Evolutionary conservation across 2,797 vertebrate species (phyloP).

Genomic region (Peromyscus nudipes): DNA sequence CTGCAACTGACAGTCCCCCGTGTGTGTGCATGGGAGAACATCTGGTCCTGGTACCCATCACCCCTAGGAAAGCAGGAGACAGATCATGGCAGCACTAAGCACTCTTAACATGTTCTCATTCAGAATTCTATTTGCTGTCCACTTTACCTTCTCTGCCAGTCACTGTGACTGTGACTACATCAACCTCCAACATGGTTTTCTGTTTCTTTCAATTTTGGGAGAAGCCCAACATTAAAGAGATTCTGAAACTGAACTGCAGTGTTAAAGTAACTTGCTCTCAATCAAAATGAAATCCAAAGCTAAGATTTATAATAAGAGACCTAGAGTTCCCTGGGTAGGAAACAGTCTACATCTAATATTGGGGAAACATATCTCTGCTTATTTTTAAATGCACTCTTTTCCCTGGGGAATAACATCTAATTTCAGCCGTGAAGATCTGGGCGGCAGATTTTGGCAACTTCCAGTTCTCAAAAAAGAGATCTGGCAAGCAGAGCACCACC

Average conservation of each 20-base stretch:
- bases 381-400: conserved; percentile 66
- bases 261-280: background rate
- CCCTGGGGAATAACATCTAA: conserved; percentile 54
- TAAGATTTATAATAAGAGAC: conserved; percentile 41
- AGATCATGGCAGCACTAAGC: conserved; percentile 1
- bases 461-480: conserved; percentile 63
- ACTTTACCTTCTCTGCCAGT: conserved; percentile 48
- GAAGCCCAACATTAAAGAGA: conserved; percentile 7
- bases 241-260: conserved; percentile 6
- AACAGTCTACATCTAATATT: conserved; percentile 64
- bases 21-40: background rate
- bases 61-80: background rate
- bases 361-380: conserved; percentile 37
- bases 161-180: background rate
- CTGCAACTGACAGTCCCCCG: background rate
- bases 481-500: conserved; percentile 34
- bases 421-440: conserved; percentile 50
- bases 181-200: conserved; percentile 25
- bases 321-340: conserved; percentile 37
- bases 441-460: conserved; percentile 36
- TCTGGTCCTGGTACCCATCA: background rate
- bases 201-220: conserved; percentile 43
- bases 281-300: conserved; percentile 51
- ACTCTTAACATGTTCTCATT: conserved; percentile 47
- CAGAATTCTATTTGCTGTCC: conserved; percentile 39